Conservation (phyloP, 2,888 invertebrate species). For the Frankliniella intonsa region DNA sequence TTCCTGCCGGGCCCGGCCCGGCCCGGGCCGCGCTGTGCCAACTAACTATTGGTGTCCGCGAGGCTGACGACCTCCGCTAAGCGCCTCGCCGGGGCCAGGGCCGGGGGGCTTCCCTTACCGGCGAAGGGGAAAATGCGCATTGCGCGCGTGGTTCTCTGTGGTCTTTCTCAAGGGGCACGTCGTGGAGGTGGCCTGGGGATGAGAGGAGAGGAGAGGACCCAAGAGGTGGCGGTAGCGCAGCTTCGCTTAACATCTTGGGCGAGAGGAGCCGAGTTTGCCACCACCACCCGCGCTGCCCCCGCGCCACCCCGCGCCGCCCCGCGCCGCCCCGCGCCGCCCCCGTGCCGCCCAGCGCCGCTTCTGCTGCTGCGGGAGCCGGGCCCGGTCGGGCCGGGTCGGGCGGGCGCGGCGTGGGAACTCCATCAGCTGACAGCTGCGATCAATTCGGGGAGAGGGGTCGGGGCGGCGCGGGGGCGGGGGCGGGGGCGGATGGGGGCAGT, state of each 20-base stretch:
- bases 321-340: not conserved
- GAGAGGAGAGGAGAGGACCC: too few relatives aligned
- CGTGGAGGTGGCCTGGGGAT: too few relatives aligned
- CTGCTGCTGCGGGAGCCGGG: not conserved
- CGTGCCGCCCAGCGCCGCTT: not conserved
- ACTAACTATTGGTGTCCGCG: not conserved
- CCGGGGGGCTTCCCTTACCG: too few relatives aligned
- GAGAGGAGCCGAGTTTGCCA: too few relatives aligned
- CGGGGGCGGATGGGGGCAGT: not conserved
- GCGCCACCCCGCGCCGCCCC: too few relatives aligned
- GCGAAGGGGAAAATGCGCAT: too few relatives aligned
- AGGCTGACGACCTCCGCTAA: too few relatives aligned
- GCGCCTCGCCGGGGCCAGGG: too few relatives aligned
- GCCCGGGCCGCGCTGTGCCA: not conserved
- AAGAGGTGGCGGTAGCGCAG: too few relatives aligned
- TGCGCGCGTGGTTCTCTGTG: not conserved
- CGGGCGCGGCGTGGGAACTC: not conserved
- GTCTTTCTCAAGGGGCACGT: not conserved
- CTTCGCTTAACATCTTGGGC: too few relatives aligned
- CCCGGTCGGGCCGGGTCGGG: not conserved
- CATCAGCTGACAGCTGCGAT: slow-evolving; percentile 24
- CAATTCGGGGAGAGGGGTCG: slow-evolving; percentile 4
- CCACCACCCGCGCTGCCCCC: too few relatives aligned
- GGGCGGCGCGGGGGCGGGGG: not conserved
- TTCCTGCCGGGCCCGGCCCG: not conserved